Evolutionary conservation across 53 echinoderm and acorn worm genomes (phyloP).

Genomic region (Echinometra lucunter): DNA sequence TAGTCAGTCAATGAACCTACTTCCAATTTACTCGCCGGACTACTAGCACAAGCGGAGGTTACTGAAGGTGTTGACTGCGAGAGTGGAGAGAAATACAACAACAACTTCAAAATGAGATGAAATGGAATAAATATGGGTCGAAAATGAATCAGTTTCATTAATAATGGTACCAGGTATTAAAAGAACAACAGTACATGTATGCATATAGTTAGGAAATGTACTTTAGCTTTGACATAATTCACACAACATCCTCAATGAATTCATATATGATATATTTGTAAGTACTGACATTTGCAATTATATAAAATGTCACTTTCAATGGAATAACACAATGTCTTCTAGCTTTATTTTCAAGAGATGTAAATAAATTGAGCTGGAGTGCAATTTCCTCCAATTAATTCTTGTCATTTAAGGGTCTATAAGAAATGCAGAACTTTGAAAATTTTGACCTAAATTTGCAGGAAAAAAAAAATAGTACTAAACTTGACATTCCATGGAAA

Average conservation of each 20-base stretch:
- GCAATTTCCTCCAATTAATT: not conserved
- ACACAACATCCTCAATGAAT: not conserved
- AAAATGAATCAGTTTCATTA: not conserved
- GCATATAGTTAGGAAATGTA: not conserved
- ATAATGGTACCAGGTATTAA: constrained; percentile 1
- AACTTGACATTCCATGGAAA: no score
- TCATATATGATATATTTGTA: no score
- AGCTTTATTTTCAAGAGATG: no score
- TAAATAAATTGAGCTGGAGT: not conserved
- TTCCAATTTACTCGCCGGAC: constrained; percentile 67
- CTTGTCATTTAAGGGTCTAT: not conserved
- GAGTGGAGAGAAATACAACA: not conserved
- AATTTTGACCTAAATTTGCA: no score
- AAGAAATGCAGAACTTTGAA: no score
- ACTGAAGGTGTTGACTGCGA: constrained; percentile 59
- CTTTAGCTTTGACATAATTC: not conserved
- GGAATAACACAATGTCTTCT: no score
- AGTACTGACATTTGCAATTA: no score
- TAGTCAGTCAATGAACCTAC: constrained; percentile 52
- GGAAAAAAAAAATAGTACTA: no score
- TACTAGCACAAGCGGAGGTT: constrained; percentile 49
- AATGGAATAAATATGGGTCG: constrained; percentile 53
- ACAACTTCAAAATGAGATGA: constrained; percentile 33
- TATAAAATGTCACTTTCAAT: no score
- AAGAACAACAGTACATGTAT: not conserved